Evolutionary conservation across 2,797 vertebrate species (phyloP), one percentile per base, ranked within the genome.

Genomic region (Podarcis lilfordi): DNA sequence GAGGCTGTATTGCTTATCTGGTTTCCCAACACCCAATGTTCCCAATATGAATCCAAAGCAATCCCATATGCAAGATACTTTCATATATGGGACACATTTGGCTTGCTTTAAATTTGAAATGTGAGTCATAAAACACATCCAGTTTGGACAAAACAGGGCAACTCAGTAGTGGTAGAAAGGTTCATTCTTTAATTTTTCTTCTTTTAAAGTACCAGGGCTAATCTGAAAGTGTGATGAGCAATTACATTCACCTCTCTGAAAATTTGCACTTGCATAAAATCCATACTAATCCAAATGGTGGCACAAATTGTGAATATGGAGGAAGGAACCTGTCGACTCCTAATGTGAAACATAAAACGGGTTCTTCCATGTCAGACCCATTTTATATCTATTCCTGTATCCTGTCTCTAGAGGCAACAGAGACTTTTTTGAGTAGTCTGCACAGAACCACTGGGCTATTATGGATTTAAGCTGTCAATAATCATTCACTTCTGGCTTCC

Each of bases 201-300:
- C n/a, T 76, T 64, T 74, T 72, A 11, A 80, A 89, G 3, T 5
- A 76, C 25, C 19, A 66, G n/a, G 37, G 29, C 50, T 68, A 43
- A 85, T 69, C 55, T 76, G 55, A 40, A 85, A 81, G 61, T 75
- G 29, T 76, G 61, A 76, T 59, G 35, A 59, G 61, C 68, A 81
- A 85, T 89, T 76, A 86, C 43, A 23, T 77, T 17, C 35, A 72
- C 71, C 43, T 35, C n/a, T 71, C 77, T 86, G 72, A 86, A 86
- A 40, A 89, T 69, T 29, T n/a, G 29, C n/a, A 29, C 80, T 88
- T 83, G 23, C n/a, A 50, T 64, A 77, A 77, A 82, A 88, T 88
- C 86, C 17, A 82, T 88, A 76, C 27, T 75, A 87, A 88, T 82
- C 71, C 76, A 45, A 77, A 87, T 76, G 23, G 55, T 66, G 64